Base-by-base conservation (phyloP, 2,888 invertebrate species). In the Noctuana brunneofusca region DNA sequence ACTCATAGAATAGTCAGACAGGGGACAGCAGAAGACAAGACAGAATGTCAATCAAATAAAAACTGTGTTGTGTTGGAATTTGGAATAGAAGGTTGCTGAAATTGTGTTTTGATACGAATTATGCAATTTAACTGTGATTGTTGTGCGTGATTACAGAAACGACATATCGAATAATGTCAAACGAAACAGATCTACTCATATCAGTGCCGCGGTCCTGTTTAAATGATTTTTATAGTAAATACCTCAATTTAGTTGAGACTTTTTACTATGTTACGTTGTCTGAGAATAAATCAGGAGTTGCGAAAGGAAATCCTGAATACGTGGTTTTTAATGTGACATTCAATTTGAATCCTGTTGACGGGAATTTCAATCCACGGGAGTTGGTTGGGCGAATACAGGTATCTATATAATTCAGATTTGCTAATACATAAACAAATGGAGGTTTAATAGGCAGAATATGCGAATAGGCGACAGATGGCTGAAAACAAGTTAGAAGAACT, bases 261-360 rank as follows among this genome's bases (percentile, higher is more conserved):
- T 90, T 91, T 84, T 91, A 91, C 75, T 89, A 84, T 83, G 91
- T 91, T 73, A 89, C 88, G 71, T 75, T 91, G 71, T 79, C 86
- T 63, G 87, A 90, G 77, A 84, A 79, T 73, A 87, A 86, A 79
- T 79, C 80, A 60, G 73, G 76, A 71, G 65, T 78, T 58, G 67
- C 79, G 46, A 82, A 82, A 70, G 84, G 83, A 70, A 87, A 84
- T 71, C 75, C 80, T 57, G 86, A 87, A 68, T 84, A 80, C 79
- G 89, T 87, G 76, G 83, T 80, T 73, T 91, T 89, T 70, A 81
- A 88, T 74, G 85, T 91, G 70, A 79, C 78, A 64, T 89, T 89
- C 69, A 89, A 89, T 75, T 75, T 89, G 69, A 87, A 83, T 78
- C 83, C 88, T 69, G 78, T 80, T 68, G 89, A 90, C 72, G 86